phyloP scores from a whole-genome alignment of 2,888 invertebrate genomes.

The Drosophila kambysellisi region DNA sequence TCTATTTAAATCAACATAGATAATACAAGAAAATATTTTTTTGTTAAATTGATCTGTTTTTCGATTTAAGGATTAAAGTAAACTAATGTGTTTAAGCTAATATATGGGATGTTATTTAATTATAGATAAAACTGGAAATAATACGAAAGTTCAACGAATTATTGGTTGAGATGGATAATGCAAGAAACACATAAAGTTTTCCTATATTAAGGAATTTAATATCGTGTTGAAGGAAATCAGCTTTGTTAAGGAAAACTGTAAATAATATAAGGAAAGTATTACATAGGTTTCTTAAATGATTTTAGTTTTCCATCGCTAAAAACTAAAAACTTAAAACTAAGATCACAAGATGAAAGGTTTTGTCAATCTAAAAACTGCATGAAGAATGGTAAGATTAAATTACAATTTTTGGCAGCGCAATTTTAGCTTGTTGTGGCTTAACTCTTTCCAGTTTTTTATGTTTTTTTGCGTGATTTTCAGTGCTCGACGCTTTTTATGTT shows the following conservation, averaged over 20 bases:
- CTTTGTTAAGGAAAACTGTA: too few relatives aligned
- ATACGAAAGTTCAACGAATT: not conserved
- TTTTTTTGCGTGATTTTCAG: conserved; percentile 9
- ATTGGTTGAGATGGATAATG: too few relatives aligned
- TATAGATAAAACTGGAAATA: not conserved
- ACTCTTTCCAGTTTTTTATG: conserved; percentile 19
- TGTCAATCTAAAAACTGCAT: conserved; percentile 4
- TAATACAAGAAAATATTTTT: not conserved
- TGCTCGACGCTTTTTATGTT: conserved; percentile 48
- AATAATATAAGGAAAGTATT: not conserved
- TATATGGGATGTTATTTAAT: not conserved
- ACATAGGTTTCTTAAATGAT: too few relatives aligned
- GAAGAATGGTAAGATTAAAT: not conserved
- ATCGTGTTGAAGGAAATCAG: not conserved
- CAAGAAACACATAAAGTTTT: not conserved
- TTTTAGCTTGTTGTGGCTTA: conserved; percentile 1
- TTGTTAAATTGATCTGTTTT: not conserved
- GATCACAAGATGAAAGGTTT: not conserved
- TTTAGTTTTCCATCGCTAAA: not conserved
- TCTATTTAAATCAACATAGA: not conserved
- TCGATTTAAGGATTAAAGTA: not conserved
- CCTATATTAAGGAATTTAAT: not conserved
- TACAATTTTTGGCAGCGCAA: conserved; percentile 12
- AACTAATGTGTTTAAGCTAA: not conserved
- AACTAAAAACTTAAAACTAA: not conserved